Base-by-base conservation (phyloP, 2,113 vertebrate species). In the Oryzias curvinotus region DNA sequence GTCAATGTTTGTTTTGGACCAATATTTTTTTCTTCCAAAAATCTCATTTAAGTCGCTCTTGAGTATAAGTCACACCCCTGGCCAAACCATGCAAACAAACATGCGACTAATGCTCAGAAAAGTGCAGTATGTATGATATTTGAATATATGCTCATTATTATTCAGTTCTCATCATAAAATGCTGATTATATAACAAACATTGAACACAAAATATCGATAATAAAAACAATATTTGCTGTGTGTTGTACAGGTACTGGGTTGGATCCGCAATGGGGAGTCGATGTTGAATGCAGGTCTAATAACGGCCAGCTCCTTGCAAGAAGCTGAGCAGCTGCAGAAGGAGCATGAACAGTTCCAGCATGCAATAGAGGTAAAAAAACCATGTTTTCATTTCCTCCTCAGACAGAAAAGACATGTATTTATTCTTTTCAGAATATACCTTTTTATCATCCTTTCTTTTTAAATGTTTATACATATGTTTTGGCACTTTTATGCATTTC, bases 301-400 rank as follows among this genome's bases (percentile, higher is more conserved):
- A 85, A 99, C 97, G 1, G 97, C 97, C 52, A 98, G 97, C 71
- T 99, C 97, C 0, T 87, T 99, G 68, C 97, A 98, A 80, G 97
- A 99, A 73, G 97, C 97, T 0, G 97, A 99, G 21, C 97, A 99
- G 85, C 91, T 99, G 54, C 97, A 99, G 87, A 92, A 96, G 70
- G 97, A 99, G 30, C 97, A 99, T 0, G 97, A 99, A 68, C 97
- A 99, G 66, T 99, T 99, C 85, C 97, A 99, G 78, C 97, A 99
- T 23, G 97, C 97, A 47, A 99, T 99, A 47, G 97, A 99, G 95
- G 97, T 99, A 42, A 53, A 1, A 6, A 16, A 12, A 12, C 5
- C n/a, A 12, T 10, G 12, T 14, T 5, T 16, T 18, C 14, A 3
- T 1, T 51, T 5, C 7, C 23, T 30, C 45, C 14, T 46, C 44